phyloP scores from a whole-genome alignment of 2,888 invertebrate species.

The Plebejus melissa region DNA sequence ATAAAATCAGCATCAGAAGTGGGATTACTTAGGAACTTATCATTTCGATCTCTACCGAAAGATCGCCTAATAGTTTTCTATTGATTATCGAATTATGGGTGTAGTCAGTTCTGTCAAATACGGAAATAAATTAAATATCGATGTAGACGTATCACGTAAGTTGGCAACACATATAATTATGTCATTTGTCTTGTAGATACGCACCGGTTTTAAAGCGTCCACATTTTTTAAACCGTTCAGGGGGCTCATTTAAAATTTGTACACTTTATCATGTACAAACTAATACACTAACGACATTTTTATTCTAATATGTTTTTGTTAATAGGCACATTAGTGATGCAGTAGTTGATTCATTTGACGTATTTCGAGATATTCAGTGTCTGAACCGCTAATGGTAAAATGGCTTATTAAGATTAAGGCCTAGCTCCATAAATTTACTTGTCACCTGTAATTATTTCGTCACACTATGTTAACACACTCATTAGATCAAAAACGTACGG shows the following conservation, averaged over 20 bases:
- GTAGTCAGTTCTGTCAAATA: neutral
- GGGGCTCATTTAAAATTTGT: slow-evolving; percentile 21
- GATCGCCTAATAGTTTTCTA: neutral
- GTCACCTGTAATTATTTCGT: slow-evolving; percentile 15
- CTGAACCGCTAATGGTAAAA: neutral
- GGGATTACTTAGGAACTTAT: neutral
- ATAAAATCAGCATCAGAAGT: neutral
- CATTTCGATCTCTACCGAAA: neutral
- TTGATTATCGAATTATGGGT: neutral
- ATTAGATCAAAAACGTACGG: slow-evolving; percentile 1
- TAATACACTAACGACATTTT: slow-evolving; percentile 15
- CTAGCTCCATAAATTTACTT: slow-evolving; percentile 7
- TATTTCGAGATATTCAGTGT: slow-evolving; percentile 7
- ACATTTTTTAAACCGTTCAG: slow-evolving; percentile 17
- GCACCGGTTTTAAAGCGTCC: slow-evolving; percentile 12
- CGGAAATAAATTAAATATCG: neutral
- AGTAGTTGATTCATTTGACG: slow-evolving; percentile 18
- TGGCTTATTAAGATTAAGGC: slow-evolving; percentile 10
- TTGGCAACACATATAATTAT: slow-evolving; percentile 21
- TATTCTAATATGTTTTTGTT: slow-evolving; percentile 15
- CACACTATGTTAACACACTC: slow-evolving; percentile 1
- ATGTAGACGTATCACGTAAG: neutral
- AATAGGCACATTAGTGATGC: slow-evolving; percentile 12
- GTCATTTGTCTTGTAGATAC: slow-evolving; percentile 14
- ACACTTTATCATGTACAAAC: slow-evolving; percentile 20